Evolutionary conservation across 1,140 invertebrate genomes (phyloP), one percentile per base, ranked within the genome.

Genomic region (Drosophila ercepeae): DNA sequence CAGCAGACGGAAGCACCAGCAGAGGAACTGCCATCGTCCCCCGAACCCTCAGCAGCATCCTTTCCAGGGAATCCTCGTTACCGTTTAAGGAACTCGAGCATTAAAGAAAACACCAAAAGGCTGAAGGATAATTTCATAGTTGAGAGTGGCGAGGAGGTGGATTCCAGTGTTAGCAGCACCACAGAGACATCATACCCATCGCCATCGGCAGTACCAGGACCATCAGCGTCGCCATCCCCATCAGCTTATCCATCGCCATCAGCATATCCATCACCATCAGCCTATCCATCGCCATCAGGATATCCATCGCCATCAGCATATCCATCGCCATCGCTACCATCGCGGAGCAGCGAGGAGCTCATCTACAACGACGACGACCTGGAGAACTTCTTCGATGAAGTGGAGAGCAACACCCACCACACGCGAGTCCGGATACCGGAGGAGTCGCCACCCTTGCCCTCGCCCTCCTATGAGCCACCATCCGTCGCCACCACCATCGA

Each of bases 321-420:
- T n/a, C 21, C 25, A 27, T 19, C 25, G 14, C 25, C 16, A 53
- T n/a, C 4, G 27, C 29, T 2, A 13, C 19, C 11, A 41, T 1
- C 13, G 11, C 36, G 45, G 18, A 68, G 44, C 39, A 73, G 61
- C 29, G 78, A 75, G 11, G 74, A 86, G 13, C 42, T 60, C 0
- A 74, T 11, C 19, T 60, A 84, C 3, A 39, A 45, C 3, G 78
- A 90, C 5, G 84, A 84, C 52, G 81, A 84, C 6, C 36, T 90
- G n/a, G 89, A 90, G 44, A 88, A 90, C 51, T 90, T 90, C 39
- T 90, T 90, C n/a, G 89, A 90, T n/a, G 89, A 79, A 23, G 75
- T 89, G 34, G 84, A 76, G 14, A 78, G 79, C 23, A 59, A 89
- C 13, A 89, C 75, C 18, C 77, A 88, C 25, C 72, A 81, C 5